Percentiles rank a stretch among this genome's conserved stretches.
Evolutionary conservation across 2,888 invertebrate genomes (phyloP).

Genomic region (Meta bourneti): DNA sequence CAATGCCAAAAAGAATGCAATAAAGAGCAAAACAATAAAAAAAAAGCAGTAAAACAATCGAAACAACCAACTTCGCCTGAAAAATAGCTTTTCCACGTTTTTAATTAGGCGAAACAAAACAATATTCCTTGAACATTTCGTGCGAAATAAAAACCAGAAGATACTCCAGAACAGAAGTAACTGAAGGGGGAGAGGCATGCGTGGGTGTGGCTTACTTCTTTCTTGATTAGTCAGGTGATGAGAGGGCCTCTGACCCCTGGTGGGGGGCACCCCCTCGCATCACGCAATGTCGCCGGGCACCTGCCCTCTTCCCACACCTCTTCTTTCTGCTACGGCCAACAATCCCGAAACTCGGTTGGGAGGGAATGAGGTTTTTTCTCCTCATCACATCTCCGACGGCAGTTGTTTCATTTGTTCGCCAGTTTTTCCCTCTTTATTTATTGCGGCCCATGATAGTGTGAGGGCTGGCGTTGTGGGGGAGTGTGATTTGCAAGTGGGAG

Average conservation of each 20-base stretch:
- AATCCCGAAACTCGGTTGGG: neutral
- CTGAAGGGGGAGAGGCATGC: neutral
- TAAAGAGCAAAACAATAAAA: no score
- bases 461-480: neutral
- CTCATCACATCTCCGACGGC: neutral
- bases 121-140: neutral
- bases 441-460: neutral
- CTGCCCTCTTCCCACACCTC: slow-evolving; percentile 65
- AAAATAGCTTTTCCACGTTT: neutral
- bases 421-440: neutral
- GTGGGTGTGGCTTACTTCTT: slow-evolving; percentile 49
- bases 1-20: no score
- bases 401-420: slow-evolving; percentile 8
- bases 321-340: slow-evolving; percentile 23
- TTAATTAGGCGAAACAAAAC: neutral
- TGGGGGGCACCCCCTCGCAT: slow-evolving; percentile 16
- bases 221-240: slow-evolving; percentile 75
- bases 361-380: slow-evolving; percentile 1
- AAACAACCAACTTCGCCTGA: neutral
- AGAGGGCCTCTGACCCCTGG: slow-evolving; percentile 48
- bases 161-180: slow-evolving; percentile 11
- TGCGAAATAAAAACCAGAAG: neutral
- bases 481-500: neutral
- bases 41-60: neutral
- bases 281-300: slow-evolving; percentile 69